phyloP scores from a whole-genome alignment of 1,140 invertebrate species.

The Calephelis virginiensis region DNA sequence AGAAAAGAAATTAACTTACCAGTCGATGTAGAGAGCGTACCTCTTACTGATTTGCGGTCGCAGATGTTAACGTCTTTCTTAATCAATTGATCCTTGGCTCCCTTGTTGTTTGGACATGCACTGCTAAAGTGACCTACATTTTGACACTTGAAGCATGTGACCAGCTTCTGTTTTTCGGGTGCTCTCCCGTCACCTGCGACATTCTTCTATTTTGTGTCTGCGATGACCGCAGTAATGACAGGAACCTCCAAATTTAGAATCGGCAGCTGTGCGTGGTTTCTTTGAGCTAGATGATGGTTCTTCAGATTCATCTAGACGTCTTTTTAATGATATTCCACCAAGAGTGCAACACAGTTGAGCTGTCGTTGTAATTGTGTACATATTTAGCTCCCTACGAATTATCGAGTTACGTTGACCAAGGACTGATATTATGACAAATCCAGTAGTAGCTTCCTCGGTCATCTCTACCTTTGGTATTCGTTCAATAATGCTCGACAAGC shows the following conservation, averaged over 20 bases:
- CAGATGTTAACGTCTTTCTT: slow-evolving; percentile 28
- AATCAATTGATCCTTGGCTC: background rate
- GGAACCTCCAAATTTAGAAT: slow-evolving; percentile 23
- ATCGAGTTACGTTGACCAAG: slow-evolving; percentile 17
- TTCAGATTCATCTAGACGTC: slow-evolving; percentile 9
- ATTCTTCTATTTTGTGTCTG: slow-evolving; percentile 28
- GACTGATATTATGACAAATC: slow-evolving; percentile 25
- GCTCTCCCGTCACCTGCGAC: slow-evolving; percentile 27
- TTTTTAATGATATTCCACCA: slow-evolving; percentile 24
- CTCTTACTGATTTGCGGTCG: slow-evolving; percentile 20
- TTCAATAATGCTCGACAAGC: slow-evolving; percentile 26
- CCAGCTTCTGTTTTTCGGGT: slow-evolving; percentile 16
- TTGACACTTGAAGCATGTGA: slow-evolving; percentile 26
- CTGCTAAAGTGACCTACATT: slow-evolving; percentile 25
- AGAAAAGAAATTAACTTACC: slow-evolving; percentile 34
- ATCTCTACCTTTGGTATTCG: slow-evolving; percentile 24
- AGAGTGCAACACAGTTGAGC: slow-evolving; percentile 24
- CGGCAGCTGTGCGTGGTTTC: background rate
- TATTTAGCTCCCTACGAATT: slow-evolving; percentile 24
- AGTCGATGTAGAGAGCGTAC: slow-evolving; percentile 26
- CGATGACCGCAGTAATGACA: slow-evolving; percentile 28
- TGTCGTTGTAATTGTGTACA: slow-evolving; percentile 14
- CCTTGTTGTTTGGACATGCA: slow-evolving; percentile 17
- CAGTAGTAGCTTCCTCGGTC: slow-evolving; percentile 12
- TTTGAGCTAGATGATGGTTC: background rate